Evolutionary conservation across 2,888 invertebrate genomes (phyloP), one percentile per base, ranked within the genome.

Genomic region (Caenorhabditis angaria): DNA sequence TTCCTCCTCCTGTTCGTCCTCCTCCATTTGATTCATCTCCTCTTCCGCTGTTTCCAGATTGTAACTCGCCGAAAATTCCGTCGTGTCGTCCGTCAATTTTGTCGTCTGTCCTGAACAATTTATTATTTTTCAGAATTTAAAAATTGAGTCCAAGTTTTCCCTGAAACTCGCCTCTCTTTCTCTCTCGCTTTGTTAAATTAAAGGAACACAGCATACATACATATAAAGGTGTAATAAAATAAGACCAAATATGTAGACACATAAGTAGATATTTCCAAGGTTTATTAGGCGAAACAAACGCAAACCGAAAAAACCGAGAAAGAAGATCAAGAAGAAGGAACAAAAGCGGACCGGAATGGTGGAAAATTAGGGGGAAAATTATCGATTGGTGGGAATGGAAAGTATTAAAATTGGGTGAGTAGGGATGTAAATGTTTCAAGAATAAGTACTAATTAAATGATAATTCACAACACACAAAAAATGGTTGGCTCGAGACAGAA

Each of bases 331-430:
- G 35, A 27, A 41, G 25, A 61, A 32, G 63, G 32, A 47, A 55
- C 22, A 47, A 48, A 62, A 55, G 55, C 53, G 35, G 50, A 47
- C 29, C 32, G 53, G 57, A 57, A 56, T 63, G 55, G 25, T 56
- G 55, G 29, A 56, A 8, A 41, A 35, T 48, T 20, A 54, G 8
- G 41, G 14, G 47, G 50, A 47, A 20, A 50, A 55, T 56, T 29
- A 24, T n/a, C 22, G 20, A 54, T 54, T 25, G 29, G 29, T 27
- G 28, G 3, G 27, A 18, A 29, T 32, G 20, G 27, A 18, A 47
- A 22, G 8, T n/a, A n/a, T n/a, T n/a, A n/a, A n/a, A n/a, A n/a
- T n/a, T n/a, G n/a, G n/a, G n/a, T n/a, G n/a, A n/a, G n/a, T n/a
- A n/a, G n/a, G n/a, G n/a, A n/a, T n/a, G n/a, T n/a, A n/a, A n/a